phyloP scores from a whole-genome alignment of 2,797 vertebrate species.

The Cynodonichthys magdalenae region DNA sequence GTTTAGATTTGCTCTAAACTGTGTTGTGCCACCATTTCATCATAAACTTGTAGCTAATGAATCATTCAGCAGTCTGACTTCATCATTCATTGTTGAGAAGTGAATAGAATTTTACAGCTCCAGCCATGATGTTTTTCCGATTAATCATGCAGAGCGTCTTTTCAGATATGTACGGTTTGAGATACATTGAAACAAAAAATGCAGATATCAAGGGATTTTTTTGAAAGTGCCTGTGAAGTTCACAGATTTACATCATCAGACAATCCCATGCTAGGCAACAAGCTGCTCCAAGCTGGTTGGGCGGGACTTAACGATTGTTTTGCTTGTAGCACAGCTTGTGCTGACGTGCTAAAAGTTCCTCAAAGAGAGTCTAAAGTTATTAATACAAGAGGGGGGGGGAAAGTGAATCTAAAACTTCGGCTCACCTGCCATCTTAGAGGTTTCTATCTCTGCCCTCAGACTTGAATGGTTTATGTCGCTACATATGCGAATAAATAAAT shows the following conservation, averaged over 20 bases:
- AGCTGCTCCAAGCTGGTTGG: constrained; percentile 64
- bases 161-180: constrained; percentile 14
- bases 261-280: constrained; percentile 64
- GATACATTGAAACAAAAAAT: constrained; percentile 23
- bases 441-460: constrained; percentile 22
- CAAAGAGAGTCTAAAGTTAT: constrained; percentile 40
- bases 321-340: constrained; percentile 66
- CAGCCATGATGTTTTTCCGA: constrained; percentile 1
- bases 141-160: neutral
- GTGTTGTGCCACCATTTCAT: neutral
- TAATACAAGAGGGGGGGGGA: constrained; percentile 17
- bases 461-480: constrained; percentile 37
- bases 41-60: neutral
- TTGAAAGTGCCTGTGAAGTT: constrained; percentile 55
- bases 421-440: constrained; percentile 34
- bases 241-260: constrained; percentile 54
- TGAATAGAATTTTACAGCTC: neutral
- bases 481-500: neutral
- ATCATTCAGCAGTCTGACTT: neutral
- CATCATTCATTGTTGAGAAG: neutral
- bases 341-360: constrained; percentile 67
- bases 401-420: constrained; percentile 11
- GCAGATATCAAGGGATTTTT: constrained; percentile 28
- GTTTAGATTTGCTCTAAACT: neutral
- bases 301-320: constrained; percentile 69